These are phyloP conservation scores for Cavia aperea DNA, from an alignment of 2,113 vertebrate species.

Conservation along the genomic window DNA sequence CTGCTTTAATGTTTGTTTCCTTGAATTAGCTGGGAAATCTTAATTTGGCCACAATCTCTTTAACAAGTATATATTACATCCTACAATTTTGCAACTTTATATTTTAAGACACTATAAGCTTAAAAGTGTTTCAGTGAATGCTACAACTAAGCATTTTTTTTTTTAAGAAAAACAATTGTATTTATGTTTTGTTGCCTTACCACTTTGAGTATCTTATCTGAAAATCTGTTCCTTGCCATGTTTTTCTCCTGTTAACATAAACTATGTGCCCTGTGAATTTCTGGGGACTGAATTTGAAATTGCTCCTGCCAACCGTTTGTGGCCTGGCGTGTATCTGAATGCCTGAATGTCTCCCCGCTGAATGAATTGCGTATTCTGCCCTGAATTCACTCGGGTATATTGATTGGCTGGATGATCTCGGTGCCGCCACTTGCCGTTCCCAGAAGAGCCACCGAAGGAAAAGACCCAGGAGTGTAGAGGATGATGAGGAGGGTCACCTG, in stretches of 20 bases:
- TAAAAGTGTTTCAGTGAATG: constrained; percentile 69
- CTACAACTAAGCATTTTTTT: constrained; percentile 64
- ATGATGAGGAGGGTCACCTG: constrained; percentile 99
- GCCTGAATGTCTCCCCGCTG: constrained; percentile 90
- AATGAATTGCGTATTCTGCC: constrained; percentile 92
- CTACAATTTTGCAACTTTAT: constrained; percentile 58
- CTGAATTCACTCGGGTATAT: constrained; percentile 84
- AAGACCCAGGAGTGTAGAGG: constrained; percentile 94
- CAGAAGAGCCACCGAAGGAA: constrained; percentile 93
- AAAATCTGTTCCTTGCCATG: constrained; percentile 99
- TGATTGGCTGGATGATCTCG: constrained; percentile 81
- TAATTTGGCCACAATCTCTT: constrained; percentile 61
- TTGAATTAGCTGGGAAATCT: constrained; percentile 48
- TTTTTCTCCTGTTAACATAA: constrained; percentile 99
- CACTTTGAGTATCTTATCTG: constrained; percentile 90
- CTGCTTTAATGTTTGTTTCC: constrained; percentile 51
- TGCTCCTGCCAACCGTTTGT: constrained; percentile 93
- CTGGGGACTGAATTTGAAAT: constrained; percentile 99
- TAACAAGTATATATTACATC: constrained; percentile 55
- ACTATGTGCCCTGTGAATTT: constrained; percentile 98
- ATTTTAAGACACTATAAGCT: constrained; percentile 60
- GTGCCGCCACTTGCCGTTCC: constrained; percentile 87
- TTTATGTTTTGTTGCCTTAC: constrained; percentile 79
- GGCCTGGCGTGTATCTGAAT: constrained; percentile 91
- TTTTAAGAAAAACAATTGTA: constrained; percentile 71